phyloP scores from a whole-genome alignment of 2,113 vertebrate genomes.

The Pholis gunnellus region DNA sequence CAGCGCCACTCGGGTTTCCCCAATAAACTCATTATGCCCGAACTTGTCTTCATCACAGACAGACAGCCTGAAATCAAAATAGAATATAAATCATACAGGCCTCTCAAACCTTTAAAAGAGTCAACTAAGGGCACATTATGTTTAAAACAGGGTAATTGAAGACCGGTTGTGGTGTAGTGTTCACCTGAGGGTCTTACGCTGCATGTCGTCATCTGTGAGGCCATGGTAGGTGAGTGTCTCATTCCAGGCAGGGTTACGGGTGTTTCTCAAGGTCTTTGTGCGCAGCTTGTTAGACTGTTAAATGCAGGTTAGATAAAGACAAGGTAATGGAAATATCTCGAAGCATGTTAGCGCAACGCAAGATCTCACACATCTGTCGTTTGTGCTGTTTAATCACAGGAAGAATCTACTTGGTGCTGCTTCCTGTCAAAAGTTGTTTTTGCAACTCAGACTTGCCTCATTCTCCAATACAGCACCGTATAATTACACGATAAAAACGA shows the following conservation, averaged over 20 bases:
- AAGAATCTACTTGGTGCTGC: background rate
- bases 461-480: background rate
- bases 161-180: background rate
- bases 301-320: background rate
- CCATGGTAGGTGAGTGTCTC: conserved; percentile 96
- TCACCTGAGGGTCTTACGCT: conserved; percentile 95
- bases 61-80: conserved; percentile 86
- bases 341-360: background rate
- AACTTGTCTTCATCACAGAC: conserved; percentile 99
- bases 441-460: too few species aligned
- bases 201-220: conserved; percentile 96
- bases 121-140: background rate
- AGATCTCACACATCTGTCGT: conserved; percentile 5
- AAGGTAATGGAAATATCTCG: conserved; percentile 1
- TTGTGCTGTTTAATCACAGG: background rate
- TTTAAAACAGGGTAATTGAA: background rate
- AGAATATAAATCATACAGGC: conserved; percentile 6
- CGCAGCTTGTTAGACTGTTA: conserved; percentile 93
- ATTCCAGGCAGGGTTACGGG: conserved; percentile 94
- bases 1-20: conserved; percentile 94
- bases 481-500: background rate
- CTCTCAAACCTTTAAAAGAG: background rate
- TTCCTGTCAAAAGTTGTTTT: background rate
- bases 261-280: conserved; percentile 96
- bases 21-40: conserved; percentile 98